Evolutionary conservation across 2,113 vertebrate species (phyloP).

Genomic region (Ctenodactylus gundi): DNA sequence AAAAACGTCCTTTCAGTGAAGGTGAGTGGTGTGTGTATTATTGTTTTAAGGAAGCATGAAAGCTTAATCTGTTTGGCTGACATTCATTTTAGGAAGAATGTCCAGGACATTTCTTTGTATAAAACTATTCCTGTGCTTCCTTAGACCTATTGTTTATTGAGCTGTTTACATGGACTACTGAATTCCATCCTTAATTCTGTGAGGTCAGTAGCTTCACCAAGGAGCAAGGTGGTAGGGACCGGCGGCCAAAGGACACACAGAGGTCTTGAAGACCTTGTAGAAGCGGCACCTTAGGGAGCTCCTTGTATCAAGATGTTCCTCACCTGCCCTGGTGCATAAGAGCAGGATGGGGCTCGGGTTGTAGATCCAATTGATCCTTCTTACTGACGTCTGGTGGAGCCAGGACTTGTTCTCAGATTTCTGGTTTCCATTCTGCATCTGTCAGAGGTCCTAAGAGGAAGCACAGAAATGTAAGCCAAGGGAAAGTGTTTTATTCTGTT

Average conservation of each 20-base stretch:
- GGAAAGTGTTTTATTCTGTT: background rate
- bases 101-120: background rate
- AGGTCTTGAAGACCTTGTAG: background rate
- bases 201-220: background rate
- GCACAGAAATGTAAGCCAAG: background rate
- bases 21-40: background rate
- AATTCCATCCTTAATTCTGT: background rate
- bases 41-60: background rate
- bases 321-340: rapidly evolving
- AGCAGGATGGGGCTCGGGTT: background rate
- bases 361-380: background rate
- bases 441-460: background rate
- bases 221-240: background rate
- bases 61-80: background rate
- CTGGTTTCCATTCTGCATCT: background rate
- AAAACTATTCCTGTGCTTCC: background rate
- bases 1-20: background rate
- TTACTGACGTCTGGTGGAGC: background rate
- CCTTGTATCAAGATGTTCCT: background rate
- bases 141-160: background rate
- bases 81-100: background rate
- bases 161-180: background rate
- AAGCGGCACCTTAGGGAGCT: background rate
- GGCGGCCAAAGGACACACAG: background rate
- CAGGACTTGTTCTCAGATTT: background rate